Conservation (phyloP, 2,797 vertebrate genomes). For the Enteromius afrohamiltoni region DNA sequence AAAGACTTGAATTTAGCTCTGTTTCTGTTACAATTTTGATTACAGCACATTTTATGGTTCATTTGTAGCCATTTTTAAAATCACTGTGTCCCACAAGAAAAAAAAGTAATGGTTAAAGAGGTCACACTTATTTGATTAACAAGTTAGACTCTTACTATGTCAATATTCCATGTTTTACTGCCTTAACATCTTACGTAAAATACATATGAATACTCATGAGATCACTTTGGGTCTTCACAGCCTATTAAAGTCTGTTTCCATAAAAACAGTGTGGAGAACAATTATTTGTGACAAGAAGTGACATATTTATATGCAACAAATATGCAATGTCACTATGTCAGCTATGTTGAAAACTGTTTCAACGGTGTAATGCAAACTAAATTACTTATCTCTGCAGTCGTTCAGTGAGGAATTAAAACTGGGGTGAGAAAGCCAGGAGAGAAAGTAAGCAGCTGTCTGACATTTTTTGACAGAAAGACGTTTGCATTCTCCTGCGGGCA, state of each 20-base stretch:
- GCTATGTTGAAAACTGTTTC: constrained; percentile 33
- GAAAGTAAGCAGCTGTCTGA: constrained; percentile 59
- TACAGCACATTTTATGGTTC: neutral
- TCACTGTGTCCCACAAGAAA: too few species aligned
- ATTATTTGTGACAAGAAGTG: constrained; percentile 42
- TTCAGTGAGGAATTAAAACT: constrained; percentile 31
- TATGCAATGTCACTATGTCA: constrained; percentile 23
- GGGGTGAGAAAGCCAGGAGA: constrained; percentile 27
- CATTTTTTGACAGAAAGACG: constrained; percentile 62
- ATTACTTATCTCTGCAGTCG: constrained; percentile 45
- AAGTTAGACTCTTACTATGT: neutral
- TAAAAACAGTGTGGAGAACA: neutral
- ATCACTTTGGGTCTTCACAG: neutral
- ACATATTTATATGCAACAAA: constrained; percentile 27
- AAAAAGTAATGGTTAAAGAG: neutral
- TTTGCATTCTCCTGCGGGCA: constrained; percentile 61
- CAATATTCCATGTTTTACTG: neutral
- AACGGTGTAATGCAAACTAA: constrained; percentile 44
- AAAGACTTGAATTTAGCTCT: neutral
- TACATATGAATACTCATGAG: neutral
- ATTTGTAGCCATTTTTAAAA: too few species aligned
- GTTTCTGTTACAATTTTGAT: too few species aligned
- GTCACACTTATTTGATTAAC: neutral
- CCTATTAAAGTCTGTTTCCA: neutral
- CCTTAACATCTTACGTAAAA: neutral